A percentile compares a stretch with the other conserved stretches of the same genome.
These are phyloP conservation scores for Melanchra persicariae DNA, from an alignment of 2,888 invertebrate species.

Conservation along the genomic window DNA sequence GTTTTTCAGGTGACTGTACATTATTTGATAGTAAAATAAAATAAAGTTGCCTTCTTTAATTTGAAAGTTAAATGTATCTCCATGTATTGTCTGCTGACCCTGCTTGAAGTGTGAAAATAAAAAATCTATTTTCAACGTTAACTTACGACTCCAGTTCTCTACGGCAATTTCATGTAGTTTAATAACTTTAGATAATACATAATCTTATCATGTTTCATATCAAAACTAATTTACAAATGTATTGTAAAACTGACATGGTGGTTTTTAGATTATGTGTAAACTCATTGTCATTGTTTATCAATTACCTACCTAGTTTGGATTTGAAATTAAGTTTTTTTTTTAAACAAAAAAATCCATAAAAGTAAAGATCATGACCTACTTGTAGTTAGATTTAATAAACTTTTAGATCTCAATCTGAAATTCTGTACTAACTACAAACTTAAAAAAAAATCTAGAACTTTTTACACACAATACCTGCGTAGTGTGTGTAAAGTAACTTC, in stretches of 20 bases:
- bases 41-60: not conserved
- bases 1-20: not conserved
- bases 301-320: not conserved
- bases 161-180: slow-evolving; percentile 21
- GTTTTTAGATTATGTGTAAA: slow-evolving; percentile 20
- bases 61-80: no score
- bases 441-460: no score
- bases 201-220: slow-evolving; percentile 46
- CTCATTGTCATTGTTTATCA: slow-evolving; percentile 10
- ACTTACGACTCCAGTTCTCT: not conserved
- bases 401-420: not conserved
- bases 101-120: no score
- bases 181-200: slow-evolving; percentile 33
- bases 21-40: not conserved
- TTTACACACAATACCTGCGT: no score
- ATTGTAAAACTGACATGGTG: slow-evolving; percentile 21
- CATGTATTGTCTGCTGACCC: not conserved
- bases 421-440: not conserved
- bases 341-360: not conserved
- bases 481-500: not conserved
- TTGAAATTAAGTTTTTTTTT: not conserved
- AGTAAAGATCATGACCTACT: no score
- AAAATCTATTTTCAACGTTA: no score
- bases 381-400: no score
- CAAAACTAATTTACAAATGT: slow-evolving; percentile 30